Base-by-base conservation (phyloP, 2,888 invertebrate species). In the Sminthurides aquaticus region DNA sequence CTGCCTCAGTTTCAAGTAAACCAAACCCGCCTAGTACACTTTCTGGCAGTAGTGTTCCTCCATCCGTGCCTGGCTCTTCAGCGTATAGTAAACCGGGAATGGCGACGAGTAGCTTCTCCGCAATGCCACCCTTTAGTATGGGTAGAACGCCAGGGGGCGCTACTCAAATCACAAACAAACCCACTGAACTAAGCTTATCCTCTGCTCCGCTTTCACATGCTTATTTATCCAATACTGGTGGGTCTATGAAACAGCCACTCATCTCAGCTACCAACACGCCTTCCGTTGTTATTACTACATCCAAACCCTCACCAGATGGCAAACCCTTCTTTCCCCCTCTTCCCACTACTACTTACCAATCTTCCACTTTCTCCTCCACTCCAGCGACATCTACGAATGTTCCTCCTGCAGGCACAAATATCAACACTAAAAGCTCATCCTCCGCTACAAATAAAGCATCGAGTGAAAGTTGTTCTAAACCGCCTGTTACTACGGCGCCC, bases 281-380 rank as follows among this genome's bases (percentile, higher is more conserved):
- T 3, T 26, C 55, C 29, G 25, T 24, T 27, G 8, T 8, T 2
- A 54, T 27, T 55, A 55, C 49, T 28, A 22, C 60, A 29, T 60
- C 60, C 60, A 60, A 60, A 60, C 20, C 43, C 43, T 34, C 43
- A 34, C 43, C 43, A 15, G 43, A 34, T 15, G 43, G 43, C 43
- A 34, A 34, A 34, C n/a, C n/a, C n/a, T n/a, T n/a, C n/a, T n/a
- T n/a, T 20, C 60, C 49, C 22, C 49, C 49, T 2, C 34, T 34
- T 49, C 48, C 34, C n/a, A n/a, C n/a, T n/a, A n/a, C n/a, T n/a
- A 55, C 62, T 20, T 8, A 34, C 26, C 3, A 54, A 3, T 43
- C 54, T 18, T 20, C 55, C 27, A 3, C 43, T 1, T 11, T 11
- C 43, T 11, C 8, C 15, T 24, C 60, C 49, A 18, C 49, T 1